These are phyloP conservation scores for Nesoenas mayeri DNA, from an alignment of 2,113 vertebrate species.

Conservation along the genomic window DNA sequence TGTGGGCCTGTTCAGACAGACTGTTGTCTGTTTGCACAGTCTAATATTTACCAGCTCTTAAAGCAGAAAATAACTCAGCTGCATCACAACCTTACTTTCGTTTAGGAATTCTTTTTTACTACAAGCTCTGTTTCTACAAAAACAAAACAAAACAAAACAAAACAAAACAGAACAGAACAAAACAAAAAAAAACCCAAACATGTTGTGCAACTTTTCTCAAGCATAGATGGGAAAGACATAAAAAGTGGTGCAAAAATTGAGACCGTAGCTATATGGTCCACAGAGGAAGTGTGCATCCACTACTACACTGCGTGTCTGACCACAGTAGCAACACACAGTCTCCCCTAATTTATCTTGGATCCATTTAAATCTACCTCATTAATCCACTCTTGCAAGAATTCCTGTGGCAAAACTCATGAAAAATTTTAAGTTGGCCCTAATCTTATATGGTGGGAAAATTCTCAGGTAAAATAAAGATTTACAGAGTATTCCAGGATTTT, in stretches of 20 bases:
- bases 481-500: neutral
- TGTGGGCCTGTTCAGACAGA: neutral
- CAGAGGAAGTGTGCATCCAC: neutral
- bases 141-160: too few species aligned
- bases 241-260: neutral
- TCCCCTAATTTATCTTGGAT: neutral
- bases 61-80: neutral
- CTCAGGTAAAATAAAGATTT: neutral
- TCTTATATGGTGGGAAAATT: neutral
- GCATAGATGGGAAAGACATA: neutral
- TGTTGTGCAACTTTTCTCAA: neutral
- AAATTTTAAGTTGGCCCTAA: neutral
- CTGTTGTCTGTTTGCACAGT: neutral
- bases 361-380: neutral
- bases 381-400: neutral
- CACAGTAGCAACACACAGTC: neutral
- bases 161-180: neutral
- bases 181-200: neutral
- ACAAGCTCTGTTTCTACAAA: neutral
- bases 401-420: neutral
- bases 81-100: neutral
- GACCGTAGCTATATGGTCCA: neutral
- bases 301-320: neutral
- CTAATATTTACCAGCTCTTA: neutral
- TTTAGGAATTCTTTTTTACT: neutral